phyloP scores from a whole-genome alignment of 2,888 invertebrate species.

The Poecilus cupreus region DNA sequence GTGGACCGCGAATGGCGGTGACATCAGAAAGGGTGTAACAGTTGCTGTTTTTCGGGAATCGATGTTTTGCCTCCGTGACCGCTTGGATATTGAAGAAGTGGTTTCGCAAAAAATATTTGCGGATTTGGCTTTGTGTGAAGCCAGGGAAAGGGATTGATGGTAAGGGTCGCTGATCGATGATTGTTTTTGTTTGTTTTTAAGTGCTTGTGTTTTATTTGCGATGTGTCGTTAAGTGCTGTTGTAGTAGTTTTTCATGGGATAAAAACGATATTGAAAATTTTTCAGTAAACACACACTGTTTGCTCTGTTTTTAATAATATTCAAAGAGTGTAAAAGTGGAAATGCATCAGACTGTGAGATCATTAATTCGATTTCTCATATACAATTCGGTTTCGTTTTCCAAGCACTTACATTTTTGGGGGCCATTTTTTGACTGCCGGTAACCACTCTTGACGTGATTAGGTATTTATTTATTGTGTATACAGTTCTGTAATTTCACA shows the following conservation, averaged over 20 bases:
- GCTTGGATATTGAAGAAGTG: constrained; percentile 30
- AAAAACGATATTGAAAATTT: background rate
- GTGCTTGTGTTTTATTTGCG: constrained; percentile 32
- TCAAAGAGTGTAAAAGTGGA: too few species aligned
- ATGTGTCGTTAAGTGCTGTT: constrained; percentile 30
- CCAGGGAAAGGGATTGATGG: constrained; percentile 4
- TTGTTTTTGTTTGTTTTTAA: constrained; percentile 40
- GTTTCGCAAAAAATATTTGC: constrained; percentile 36
- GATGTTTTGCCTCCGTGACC: constrained; percentile 24
- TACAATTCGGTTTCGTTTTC: too few species aligned
- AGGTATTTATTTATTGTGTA: too few species aligned
- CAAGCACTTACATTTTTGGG: too few species aligned
- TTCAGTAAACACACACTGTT: background rate
- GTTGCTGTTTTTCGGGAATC: constrained; percentile 2
- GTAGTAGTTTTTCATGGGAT: background rate
- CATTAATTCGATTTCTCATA: too few species aligned
- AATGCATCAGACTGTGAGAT: too few species aligned
- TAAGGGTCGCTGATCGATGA: constrained; percentile 29
- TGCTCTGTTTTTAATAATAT: too few species aligned
- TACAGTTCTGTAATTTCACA: too few species aligned
- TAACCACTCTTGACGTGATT: too few species aligned
- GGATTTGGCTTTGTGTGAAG: constrained; percentile 22
- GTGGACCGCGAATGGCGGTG: background rate
- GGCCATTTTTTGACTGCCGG: too few species aligned
- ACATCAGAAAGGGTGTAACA: background rate